Conservation (phyloP, 2,888 invertebrate species). For the Torymus tubicola region DNA sequence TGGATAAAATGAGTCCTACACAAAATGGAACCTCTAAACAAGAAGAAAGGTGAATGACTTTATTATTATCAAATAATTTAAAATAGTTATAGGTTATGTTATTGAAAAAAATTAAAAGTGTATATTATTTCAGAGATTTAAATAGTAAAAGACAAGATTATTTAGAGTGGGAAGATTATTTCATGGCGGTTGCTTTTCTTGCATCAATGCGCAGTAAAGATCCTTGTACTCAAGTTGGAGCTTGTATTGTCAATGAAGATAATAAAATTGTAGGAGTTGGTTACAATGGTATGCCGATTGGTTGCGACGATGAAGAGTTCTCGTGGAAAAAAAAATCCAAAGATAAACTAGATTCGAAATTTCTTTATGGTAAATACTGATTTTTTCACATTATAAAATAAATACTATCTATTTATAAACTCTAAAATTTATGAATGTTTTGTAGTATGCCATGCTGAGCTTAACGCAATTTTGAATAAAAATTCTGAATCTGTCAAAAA, state of each 20-base stretch:
- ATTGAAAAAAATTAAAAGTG: slow-evolving; percentile 29
- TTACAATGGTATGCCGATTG: slow-evolving; percentile 97
- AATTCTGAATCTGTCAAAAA: slow-evolving; percentile 86
- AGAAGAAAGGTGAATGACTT: slow-evolving; percentile 19
- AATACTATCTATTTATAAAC: not conserved
- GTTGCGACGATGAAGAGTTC: slow-evolving; percentile 91
- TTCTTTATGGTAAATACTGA: slow-evolving; percentile 85
- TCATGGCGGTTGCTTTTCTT: slow-evolving; percentile 94
- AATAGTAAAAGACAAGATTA: slow-evolving; percentile 81
- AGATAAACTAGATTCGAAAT: slow-evolving; percentile 85
- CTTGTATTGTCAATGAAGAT: slow-evolving; percentile 92
- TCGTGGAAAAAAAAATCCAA: slow-evolving; percentile 88
- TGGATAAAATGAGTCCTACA: slow-evolving; percentile 1
- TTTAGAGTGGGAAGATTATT: slow-evolving; percentile 94
- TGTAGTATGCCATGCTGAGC: slow-evolving; percentile 97
- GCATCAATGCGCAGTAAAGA: slow-evolving; percentile 97
- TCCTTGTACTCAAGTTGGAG: slow-evolving; percentile 94
- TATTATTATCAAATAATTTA: not conserved
- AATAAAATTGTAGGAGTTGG: slow-evolving; percentile 95
- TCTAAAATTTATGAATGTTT: slow-evolving; percentile 24
- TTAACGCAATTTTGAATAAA: slow-evolving; percentile 97
- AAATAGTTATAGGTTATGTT: slow-evolving; percentile 27
- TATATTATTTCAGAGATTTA: slow-evolving; percentile 62
- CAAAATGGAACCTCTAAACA: not conserved
- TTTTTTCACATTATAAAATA: not conserved